Percentiles rank a stretch among this genome's conserved stretches.
Conservation (phyloP, 2,113 vertebrate species). For the Cololabis saira region DNA sequence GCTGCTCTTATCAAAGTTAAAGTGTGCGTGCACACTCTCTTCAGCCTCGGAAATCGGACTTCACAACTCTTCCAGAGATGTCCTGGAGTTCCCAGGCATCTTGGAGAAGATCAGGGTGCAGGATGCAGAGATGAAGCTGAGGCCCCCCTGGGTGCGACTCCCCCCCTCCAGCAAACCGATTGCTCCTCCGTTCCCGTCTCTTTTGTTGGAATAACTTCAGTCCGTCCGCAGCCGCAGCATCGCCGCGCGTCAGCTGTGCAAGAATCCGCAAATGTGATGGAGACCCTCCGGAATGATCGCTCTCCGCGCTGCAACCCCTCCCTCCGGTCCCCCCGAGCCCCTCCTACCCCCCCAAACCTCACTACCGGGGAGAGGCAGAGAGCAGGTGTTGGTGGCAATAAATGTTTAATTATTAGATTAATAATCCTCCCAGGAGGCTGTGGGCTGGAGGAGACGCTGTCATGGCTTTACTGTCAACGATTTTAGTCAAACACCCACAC, state of each 20-base stretch:
- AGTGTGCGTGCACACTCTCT: constrained; percentile 7
- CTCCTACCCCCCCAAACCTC: constrained; percentile 52
- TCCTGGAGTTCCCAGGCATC: not conserved
- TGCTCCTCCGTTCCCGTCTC: constrained; percentile 63
- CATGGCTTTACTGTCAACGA: constrained; percentile 61
- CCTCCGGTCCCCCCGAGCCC: constrained; percentile 74
- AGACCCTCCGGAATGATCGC: constrained; percentile 80
- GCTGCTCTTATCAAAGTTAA: constrained; percentile 20
- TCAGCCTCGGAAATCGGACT: not conserved
- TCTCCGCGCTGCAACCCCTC: constrained; percentile 75
- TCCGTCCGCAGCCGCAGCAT: constrained; percentile 60
- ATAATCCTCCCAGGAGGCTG: constrained; percentile 84
- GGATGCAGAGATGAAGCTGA: not conserved
- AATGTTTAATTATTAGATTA: constrained; percentile 93
- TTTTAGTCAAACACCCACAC: too few species aligned
- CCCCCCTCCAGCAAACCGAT: constrained; percentile 57
- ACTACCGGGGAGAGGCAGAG: constrained; percentile 60
- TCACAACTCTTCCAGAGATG: constrained; percentile 3
- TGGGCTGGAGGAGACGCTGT: constrained; percentile 27
- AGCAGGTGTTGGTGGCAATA: constrained; percentile 90
- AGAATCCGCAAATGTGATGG: constrained; percentile 84
- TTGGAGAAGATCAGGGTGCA: not conserved
- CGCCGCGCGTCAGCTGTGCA: constrained; percentile 75
- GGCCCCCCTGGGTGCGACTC: constrained; percentile 51
- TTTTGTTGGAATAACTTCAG: constrained; percentile 88